Evolutionary conservation across 2,113 vertebrate species (phyloP).

Genomic region (Catharus minimus): DNA sequence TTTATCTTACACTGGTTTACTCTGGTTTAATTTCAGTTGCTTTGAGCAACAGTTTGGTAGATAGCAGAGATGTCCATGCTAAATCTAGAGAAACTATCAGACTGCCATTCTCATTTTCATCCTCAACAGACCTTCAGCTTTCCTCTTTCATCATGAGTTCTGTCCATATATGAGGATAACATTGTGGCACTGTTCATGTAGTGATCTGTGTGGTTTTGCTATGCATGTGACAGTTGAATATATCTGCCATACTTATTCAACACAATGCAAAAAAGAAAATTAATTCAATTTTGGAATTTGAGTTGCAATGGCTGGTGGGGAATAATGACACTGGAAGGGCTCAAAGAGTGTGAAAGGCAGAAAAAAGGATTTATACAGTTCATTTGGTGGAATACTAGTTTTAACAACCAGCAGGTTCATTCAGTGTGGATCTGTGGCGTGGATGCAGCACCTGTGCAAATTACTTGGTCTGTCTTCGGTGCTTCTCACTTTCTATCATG

Average conservation of each 20-base stretch:
- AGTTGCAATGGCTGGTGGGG: not conserved
- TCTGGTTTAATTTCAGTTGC: not conserved
- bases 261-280: not conserved
- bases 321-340: not conserved
- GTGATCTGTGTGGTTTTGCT: not conserved
- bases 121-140: not conserved
- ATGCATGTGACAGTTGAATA: not conserved
- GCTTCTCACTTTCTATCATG: not conserved
- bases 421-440: not conserved
- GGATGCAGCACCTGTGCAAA: not conserved
- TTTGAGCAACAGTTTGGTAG: not conserved
- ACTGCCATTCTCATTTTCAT: not conserved
- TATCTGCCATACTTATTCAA: not conserved
- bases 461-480: not conserved
- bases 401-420: not conserved
- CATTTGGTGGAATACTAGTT: not conserved
- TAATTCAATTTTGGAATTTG: not conserved
- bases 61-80: not conserved
- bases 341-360: not conserved
- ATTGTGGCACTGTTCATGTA: not conserved
- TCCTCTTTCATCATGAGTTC: not conserved
- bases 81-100: not conserved
- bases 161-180: not conserved
- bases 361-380: not conserved
- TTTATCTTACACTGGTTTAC: not conserved